Conservation (phyloP, 2,888 invertebrate species). For the Timema cristinae region DNA sequence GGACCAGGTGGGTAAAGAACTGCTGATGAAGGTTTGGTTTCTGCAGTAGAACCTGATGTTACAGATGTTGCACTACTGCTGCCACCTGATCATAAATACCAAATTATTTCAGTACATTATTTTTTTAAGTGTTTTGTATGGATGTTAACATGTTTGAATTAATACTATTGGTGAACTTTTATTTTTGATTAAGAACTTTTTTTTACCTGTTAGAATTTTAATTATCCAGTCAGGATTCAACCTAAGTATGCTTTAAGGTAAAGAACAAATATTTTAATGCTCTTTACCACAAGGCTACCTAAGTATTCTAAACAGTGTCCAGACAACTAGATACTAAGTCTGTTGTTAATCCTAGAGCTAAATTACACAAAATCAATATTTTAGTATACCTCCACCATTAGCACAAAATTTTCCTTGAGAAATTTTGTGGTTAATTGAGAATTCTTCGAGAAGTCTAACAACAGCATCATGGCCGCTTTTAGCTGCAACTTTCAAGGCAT, state of each 20-base stretch:
- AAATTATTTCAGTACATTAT: no score
- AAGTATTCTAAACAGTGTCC: no score
- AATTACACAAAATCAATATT: not conserved
- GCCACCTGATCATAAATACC: conserved; percentile 38
- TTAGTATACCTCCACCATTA: conserved; percentile 40
- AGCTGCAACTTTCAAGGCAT: conserved; percentile 83
- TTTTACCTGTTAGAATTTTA: no score
- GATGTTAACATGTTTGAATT: no score
- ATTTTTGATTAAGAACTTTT: no score
- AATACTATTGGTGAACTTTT: no score
- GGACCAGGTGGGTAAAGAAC: conserved; percentile 47
- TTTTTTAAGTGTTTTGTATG: no score
- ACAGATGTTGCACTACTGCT: conserved; percentile 47
- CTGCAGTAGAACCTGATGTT: conserved; percentile 54
- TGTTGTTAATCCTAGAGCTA: not conserved
- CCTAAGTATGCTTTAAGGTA: no score
- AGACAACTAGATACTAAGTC: no score
- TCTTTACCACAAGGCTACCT: no score
- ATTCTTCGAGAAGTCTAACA: conserved; percentile 64
- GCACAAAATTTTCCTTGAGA: conserved; percentile 39
- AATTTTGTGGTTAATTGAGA: conserved; percentile 35
- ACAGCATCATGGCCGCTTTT: conserved; percentile 88
- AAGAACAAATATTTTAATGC: no score
- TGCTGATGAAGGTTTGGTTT: conserved; percentile 59
- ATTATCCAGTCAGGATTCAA: no score